Base-by-base conservation (phyloP, 30 jellyfish, hydroid and myxozoan genomes). In the Aurelia coerulea region DNA sequence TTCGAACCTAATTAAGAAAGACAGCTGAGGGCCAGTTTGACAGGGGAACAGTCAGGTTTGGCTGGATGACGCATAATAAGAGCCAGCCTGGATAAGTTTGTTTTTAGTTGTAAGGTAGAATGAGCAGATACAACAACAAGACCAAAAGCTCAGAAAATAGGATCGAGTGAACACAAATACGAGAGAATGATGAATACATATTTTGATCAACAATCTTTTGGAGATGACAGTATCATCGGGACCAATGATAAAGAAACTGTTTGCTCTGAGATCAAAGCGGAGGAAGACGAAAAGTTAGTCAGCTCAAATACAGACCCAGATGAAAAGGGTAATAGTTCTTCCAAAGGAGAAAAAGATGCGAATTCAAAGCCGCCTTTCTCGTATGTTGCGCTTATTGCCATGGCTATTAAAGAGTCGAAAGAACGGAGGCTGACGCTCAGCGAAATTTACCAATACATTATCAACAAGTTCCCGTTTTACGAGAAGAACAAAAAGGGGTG, bases 401-500 rank as follows among this genome's bases (percentile, higher is more conserved):
- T 94, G 99, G 95, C 99, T 23, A 88, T 94, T 31, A 94, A 94
- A 62, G 91, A 85, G 18, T 68, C 97, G 13, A 70, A 95, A 31
- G 97, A 94, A 50, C 75, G 87, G 68, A 78, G 82, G 68, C 73
- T 94, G 64, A 94, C 99, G 7, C 65, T 94, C 33, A 94, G 94
- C 60, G 97, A 94, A 69, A 94, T 94, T 66, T 94, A 94, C 65
- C 97, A 94, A 39, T 94, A 83, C 42, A 94, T 94, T 19, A 86
- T 94, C 64, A 97, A 94, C 65, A 83, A 90, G 50, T 94, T 94
- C 65, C 99, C 99, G 14, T 94, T 88, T 68, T 94, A 88, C 78
- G 97, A 94, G 83, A 94, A 89, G 74, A 94, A 94, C 95, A 94
- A 94, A 76, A 94, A 94, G 79, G 99, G 99, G 13, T 94, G 99